These are phyloP conservation scores for Drosophila rhopaloa DNA, from an alignment of 1,140 invertebrate genomes.

Conservation along the genomic window DNA sequence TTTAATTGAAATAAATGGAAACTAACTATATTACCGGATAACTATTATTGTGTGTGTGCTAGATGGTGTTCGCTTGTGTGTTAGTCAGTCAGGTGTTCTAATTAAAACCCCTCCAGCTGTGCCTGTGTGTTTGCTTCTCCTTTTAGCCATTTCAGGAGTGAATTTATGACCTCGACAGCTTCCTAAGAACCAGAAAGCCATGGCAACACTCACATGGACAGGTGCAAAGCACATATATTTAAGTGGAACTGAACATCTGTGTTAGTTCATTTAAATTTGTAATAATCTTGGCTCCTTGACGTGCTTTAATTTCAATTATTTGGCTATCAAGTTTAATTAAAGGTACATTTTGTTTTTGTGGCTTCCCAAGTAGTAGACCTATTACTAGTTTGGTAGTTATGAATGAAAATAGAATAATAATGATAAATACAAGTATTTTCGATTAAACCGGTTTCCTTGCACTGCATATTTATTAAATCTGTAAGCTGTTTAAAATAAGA, in stretches of 20 bases:
- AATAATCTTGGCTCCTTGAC: conserved; percentile 37
- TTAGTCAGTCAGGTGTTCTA: conserved; percentile 54
- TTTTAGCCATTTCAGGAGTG: conserved; percentile 34
- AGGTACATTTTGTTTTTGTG: conserved; percentile 3
- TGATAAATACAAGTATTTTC: too few species aligned
- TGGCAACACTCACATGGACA: conserved; percentile 6
- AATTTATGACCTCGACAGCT: conserved; percentile 55
- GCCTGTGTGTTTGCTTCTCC: conserved; percentile 13
- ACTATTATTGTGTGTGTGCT: conserved; percentile 18
- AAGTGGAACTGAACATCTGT: background rate
- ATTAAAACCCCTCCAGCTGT: conserved; percentile 66
- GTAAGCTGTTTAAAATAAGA: too few species aligned
- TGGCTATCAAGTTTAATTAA: conserved; percentile 32
- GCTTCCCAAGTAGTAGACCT: background rate
- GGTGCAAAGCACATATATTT: conserved; percentile 4
- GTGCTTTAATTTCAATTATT: conserved; percentile 55
- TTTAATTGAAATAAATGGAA: conserved; percentile 74
- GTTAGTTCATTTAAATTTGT: conserved; percentile 26
- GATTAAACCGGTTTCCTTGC: too few species aligned
- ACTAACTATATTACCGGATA: conserved; percentile 47
- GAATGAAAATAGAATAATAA: too few species aligned
- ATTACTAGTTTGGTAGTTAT: conserved; percentile 1
- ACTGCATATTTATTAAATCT: too few species aligned
- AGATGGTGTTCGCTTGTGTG: background rate
- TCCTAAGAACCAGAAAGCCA: conserved; percentile 21